Evolutionary conservation across 2,888 invertebrate genomes (phyloP), one percentile per base, ranked within the genome.

Genomic region (Mermis nigrescens): DNA sequence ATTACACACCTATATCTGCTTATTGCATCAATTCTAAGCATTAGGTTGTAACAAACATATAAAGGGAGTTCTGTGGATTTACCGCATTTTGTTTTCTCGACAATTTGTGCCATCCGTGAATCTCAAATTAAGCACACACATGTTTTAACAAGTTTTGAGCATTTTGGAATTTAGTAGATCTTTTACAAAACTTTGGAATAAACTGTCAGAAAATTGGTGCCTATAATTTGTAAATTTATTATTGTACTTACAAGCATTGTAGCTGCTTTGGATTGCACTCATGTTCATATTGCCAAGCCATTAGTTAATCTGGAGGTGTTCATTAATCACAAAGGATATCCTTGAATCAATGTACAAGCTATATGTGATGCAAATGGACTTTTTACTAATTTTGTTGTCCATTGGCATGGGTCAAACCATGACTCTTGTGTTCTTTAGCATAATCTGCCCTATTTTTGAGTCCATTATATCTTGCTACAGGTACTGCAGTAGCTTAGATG

Each of bases 401-500:
- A 29, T 24, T 57, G 57, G 57, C 57, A 45, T 2, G 57, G 57
- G 7, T n/a, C 19, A 7, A 48, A 24, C 24, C 48, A 48, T 24
- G 48, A 48, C 24, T 12, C 48, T 24, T 27, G 2, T 2, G 29
- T 57, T 7, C 28, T 57, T 3, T 2, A 27, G 4, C 3, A 26
- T 12, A 57, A n/a, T n/a, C n/a, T n/a, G 57, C 24, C 3, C 3
- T 4, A 19, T 32, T n/a, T 55, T n/a, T 32, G 3, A 32, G 3
- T 3, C 31, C 2, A 7, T 54, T 4, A 22, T 7, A 4, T 22
- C 31, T 31, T 2, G 31, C 24, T 15, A n/a, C 2, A 3, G 31
- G 3, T 12, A 12, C 4, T 31, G 55, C 3, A 31, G 7, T 24
- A 45, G 60, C 12, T 51, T 60, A n/a, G 60, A 60, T 60, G 60